Conservation (phyloP, 1,140 invertebrate species). For the Mylabris phalerata region DNA sequence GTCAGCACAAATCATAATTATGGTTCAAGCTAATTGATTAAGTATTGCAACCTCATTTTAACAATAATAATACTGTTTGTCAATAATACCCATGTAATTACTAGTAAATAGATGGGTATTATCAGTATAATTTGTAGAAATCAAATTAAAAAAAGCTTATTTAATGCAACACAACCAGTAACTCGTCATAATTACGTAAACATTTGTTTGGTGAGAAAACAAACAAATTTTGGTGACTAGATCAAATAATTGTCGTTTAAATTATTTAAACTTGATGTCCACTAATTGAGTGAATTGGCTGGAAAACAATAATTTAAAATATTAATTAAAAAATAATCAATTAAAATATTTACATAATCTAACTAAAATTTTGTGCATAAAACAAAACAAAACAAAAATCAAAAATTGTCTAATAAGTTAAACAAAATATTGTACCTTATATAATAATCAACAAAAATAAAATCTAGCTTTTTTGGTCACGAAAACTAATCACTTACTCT, state of each 20-base stretch:
- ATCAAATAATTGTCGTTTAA: not conserved
- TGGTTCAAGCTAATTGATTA: not conserved
- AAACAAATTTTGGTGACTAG: not conserved
- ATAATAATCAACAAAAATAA: not conserved
- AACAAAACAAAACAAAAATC: conserved; percentile 5
- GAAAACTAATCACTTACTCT: conserved; percentile 24
- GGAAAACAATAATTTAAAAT: conserved; percentile 28
- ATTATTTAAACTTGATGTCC: conserved; percentile 36
- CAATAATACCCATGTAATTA: not conserved
- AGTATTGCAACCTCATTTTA: not conserved
- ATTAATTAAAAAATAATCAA: conserved; percentile 1
- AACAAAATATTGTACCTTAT: not conserved
- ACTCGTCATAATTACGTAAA: not conserved
- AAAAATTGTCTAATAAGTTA: conserved; percentile 1
- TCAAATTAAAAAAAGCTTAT: not conserved
- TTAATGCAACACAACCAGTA: not conserved
- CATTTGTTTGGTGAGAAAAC: not conserved
- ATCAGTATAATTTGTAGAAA: not conserved
- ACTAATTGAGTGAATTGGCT: conserved; percentile 39
- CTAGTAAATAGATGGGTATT: not conserved
- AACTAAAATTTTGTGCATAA: too few species aligned
- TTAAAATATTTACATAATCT: too few species aligned
- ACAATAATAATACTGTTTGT: not conserved
- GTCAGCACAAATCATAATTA: not conserved
- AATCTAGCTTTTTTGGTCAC: not conserved